phyloP scores from a whole-genome alignment of 1,140 invertebrate species.

The Mercenaria mercenaria region DNA sequence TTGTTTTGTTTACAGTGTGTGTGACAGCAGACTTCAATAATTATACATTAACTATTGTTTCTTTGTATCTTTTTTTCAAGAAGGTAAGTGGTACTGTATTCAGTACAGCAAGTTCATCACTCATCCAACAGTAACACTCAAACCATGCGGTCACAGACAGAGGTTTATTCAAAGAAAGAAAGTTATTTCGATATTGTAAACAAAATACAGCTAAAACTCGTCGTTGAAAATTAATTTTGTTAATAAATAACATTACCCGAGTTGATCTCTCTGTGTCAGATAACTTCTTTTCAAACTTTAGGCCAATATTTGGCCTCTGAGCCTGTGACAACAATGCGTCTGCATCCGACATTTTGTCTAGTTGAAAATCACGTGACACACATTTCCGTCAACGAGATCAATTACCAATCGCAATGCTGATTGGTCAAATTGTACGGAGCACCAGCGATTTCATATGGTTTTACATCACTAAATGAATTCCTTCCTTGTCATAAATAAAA shows the following conservation, averaged over 20 bases:
- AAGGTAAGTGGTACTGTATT: too few species aligned
- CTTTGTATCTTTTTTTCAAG: too few species aligned
- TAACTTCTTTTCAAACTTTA: conserved; percentile 75
- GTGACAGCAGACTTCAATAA: too few species aligned
- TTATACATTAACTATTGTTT: too few species aligned
- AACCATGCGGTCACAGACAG: background rate
- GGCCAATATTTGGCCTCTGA: conserved; percentile 69
- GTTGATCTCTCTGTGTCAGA: conserved; percentile 73
- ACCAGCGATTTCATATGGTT: background rate
- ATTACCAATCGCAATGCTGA: conserved; percentile 6
- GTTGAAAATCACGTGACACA: conserved; percentile 74
- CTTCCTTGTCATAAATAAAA: too few species aligned
- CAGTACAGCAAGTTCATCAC: too few species aligned
- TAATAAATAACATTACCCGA: conserved; percentile 66
- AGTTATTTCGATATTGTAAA: background rate
- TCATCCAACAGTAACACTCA: too few species aligned
- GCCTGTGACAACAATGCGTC: conserved; percentile 71
- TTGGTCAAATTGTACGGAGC: background rate
- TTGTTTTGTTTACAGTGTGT: too few species aligned
- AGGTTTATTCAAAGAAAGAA: background rate
- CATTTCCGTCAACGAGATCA: conserved; percentile 61
- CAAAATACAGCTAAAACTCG: background rate
- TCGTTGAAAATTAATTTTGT: background rate
- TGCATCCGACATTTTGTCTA: conserved; percentile 79
- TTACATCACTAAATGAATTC: background rate